Percentiles rank a stretch among this genome's conserved stretches.
These are phyloP conservation scores for Sciurus carolinensis DNA, from an alignment of 2,797 vertebrate species.

Conservation along the genomic window DNA sequence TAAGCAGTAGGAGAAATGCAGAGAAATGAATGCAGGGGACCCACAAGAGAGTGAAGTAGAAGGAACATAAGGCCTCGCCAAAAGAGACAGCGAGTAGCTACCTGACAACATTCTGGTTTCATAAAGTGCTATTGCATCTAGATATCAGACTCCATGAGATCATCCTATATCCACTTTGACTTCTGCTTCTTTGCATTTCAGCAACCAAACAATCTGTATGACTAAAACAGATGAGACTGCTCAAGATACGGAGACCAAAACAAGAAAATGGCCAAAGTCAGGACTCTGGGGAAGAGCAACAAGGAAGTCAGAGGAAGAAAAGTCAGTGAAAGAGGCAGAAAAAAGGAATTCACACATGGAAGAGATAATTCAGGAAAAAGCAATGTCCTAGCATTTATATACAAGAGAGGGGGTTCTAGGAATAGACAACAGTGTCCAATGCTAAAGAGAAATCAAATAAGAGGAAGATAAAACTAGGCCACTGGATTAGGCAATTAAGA, in stretches of 20 bases:
- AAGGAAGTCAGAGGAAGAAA: neutral
- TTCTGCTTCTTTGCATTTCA: neutral
- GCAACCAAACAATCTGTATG: neutral
- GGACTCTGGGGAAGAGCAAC: neutral
- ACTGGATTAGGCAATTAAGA: constrained; percentile 40
- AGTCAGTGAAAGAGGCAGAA: neutral
- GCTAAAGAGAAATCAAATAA: constrained; percentile 37
- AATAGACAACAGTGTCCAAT: constrained; percentile 26
- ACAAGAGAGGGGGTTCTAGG: neutral
- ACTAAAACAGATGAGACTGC: neutral
- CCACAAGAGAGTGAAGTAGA: neutral
- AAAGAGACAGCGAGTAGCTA: neutral
- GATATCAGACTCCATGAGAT: neutral
- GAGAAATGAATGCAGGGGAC: neutral
- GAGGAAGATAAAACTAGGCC: constrained; percentile 37
- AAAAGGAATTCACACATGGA: neutral
- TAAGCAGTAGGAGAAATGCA: neutral
- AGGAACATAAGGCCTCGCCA: neutral
- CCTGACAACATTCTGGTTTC: neutral
- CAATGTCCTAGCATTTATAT: neutral
- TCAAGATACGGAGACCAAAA: constrained; percentile 6
- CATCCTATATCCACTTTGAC: neutral
- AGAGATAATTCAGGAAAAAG: constrained; percentile 25
- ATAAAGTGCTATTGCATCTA: neutral
- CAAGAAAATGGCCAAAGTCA: neutral